Conservation (phyloP, 2,797 vertebrate species). For the Aulostomus chinensis region DNA sequence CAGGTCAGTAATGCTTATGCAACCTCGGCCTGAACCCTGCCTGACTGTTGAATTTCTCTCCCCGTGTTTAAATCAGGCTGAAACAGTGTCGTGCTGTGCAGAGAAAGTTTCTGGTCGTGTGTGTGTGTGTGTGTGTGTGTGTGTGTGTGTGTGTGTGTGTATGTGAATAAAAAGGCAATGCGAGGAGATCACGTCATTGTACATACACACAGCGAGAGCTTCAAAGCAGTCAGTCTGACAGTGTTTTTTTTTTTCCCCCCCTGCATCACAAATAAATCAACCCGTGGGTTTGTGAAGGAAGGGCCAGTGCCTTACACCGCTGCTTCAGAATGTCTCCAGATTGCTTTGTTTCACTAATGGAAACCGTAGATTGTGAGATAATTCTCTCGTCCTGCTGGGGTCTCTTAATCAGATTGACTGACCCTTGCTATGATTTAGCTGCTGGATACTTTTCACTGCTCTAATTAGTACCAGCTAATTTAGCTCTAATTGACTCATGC, state of each 20-base stretch:
- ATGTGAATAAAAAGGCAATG: too few species aligned
- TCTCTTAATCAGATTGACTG: constrained; percentile 11
- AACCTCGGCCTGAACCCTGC: constrained; percentile 27
- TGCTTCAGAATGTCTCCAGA: neutral
- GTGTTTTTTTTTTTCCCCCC: too few species aligned
- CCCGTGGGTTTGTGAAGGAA: too few species aligned
- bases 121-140: neutral
- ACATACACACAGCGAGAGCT: too few species aligned
- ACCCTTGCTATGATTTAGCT: constrained; percentile 9
- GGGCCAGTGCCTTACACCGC: neutral
- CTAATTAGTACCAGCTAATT: constrained; percentile 25
- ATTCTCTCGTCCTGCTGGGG: neutral
- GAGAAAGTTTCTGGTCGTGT: constrained; percentile 10
- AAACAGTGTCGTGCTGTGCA: too few species aligned
- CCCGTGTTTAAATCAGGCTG: too few species aligned
- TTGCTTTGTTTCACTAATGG: too few species aligned
- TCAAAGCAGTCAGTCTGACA: too few species aligned
- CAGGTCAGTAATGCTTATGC: constrained; percentile 22
- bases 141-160: too few species aligned
- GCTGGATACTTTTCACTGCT: constrained; percentile 11
- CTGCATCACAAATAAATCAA: too few species aligned
- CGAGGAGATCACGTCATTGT: too few species aligned
- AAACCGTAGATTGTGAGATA: too few species aligned
- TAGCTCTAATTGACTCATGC: constrained; percentile 20
- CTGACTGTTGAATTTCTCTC: constrained; percentile 13